Evolutionary conservation across 2,888 invertebrate species (phyloP).

Genomic region (Steinernema carpocapsae): DNA sequence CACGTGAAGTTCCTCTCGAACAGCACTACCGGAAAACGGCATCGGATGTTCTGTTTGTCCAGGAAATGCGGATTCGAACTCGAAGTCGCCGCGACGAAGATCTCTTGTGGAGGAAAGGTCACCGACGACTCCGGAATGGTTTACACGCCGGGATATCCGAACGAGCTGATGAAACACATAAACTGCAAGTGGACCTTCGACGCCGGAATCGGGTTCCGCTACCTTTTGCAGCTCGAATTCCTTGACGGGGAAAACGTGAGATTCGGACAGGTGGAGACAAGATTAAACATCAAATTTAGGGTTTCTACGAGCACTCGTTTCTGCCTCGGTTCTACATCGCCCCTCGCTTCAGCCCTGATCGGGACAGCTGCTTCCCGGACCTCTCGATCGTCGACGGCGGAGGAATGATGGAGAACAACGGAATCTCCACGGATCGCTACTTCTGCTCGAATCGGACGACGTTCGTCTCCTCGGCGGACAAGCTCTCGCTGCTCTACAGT

Average conservation of each 20-base stretch:
- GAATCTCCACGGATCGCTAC: conserved; percentile 10
- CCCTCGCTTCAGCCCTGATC: neutral
- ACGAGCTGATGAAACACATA: conserved; percentile 46
- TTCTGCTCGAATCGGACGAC: conserved; percentile 56
- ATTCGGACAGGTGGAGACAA: neutral
- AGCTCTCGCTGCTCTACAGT: conserved; percentile 47
- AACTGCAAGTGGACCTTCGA: conserved; percentile 60
- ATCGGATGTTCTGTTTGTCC: conserved; percentile 53
- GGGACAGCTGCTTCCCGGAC: conserved; percentile 45
- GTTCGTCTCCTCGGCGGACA: conserved; percentile 50
- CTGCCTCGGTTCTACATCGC: conserved; percentile 12
- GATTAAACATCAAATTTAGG: conserved; percentile 40
- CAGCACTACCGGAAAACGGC: conserved; percentile 7
- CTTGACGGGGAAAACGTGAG: conserved; percentile 38
- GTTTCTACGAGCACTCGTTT: conserved; percentile 47
- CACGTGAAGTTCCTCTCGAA: conserved; percentile 43
- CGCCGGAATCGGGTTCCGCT: conserved; percentile 57
- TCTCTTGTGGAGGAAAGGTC: conserved; percentile 62
- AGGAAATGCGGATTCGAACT: conserved; percentile 64
- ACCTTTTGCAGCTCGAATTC: conserved; percentile 57
- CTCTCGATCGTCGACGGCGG: conserved; percentile 37
- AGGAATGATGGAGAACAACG: neutral
- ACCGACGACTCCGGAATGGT: conserved; percentile 53
- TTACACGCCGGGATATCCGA: conserved; percentile 57
- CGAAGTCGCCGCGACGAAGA: conserved; percentile 44